Evolutionary conservation across 30 jellyfish, hydroid and myxozoan species (phyloP).

Genomic region (Aurelia sp.): DNA sequence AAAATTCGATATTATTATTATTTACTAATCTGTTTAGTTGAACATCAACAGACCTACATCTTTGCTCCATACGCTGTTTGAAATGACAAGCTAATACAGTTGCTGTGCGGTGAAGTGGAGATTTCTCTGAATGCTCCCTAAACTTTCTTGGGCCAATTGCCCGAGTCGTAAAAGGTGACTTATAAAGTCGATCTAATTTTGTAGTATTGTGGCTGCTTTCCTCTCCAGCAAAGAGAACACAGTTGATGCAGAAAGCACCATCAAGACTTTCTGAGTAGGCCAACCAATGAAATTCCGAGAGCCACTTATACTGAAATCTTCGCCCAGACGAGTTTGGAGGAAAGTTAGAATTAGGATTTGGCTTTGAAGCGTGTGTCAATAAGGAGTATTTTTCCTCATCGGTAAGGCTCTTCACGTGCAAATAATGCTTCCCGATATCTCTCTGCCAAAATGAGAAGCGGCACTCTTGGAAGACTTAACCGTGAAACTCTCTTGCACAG

Average conservation of each 20-base stretch:
- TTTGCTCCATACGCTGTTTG: constrained; percentile 3
- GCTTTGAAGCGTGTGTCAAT: background rate
- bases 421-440: background rate
- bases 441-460: background rate
- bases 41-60: background rate
- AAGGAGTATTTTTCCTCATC: background rate
- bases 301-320: background rate
- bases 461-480: background rate
- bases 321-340: background rate
- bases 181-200: constrained; percentile 14
- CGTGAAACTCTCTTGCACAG: background rate
- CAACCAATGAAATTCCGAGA: constrained; percentile 4
- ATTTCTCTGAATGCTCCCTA: constrained; percentile 6
- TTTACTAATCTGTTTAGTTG: background rate
- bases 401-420: background rate
- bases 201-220: constrained; percentile 9
- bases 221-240: constrained; percentile 20
- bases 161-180: constrained; percentile 25
- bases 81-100: background rate
- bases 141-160: constrained; percentile 1
- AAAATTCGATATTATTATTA: no score
- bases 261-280: constrained; percentile 28
- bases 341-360: background rate
- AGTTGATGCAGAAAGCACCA: constrained; percentile 16
- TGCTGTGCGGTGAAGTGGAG: constrained; percentile 28